phyloP scores from a whole-genome alignment of 1,140 invertebrate genomes.

The Leptinotarsa texana region DNA sequence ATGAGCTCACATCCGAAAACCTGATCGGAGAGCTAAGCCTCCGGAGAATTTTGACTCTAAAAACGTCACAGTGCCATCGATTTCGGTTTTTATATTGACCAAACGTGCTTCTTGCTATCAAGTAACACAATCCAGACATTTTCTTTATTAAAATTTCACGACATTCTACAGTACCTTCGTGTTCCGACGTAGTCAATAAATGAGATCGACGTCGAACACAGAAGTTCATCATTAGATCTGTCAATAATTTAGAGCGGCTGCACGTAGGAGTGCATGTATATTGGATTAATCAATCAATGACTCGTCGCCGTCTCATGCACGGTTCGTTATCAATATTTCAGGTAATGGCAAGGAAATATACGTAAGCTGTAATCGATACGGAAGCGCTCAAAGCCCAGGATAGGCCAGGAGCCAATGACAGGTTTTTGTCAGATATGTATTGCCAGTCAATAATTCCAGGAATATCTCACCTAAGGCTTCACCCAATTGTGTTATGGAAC shows the following conservation, averaged over 20 bases:
- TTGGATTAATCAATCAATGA: slow-evolving; percentile 8
- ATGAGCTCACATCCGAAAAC: no score
- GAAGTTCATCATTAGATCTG: slow-evolving; percentile 2
- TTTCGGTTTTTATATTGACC: no score
- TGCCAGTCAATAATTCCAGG: no score
- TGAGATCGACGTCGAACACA: not conserved
- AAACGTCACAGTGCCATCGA: no score
- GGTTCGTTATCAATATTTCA: not conserved
- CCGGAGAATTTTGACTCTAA: no score
- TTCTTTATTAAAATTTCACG: not conserved
- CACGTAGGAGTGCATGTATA: not conserved
- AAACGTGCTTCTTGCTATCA: no score
- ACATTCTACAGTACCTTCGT: not conserved
- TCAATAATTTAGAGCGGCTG: not conserved
- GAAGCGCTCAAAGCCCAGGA: not conserved
- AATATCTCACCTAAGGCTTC: no score
- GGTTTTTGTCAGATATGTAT: no score
- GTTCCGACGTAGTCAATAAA: not conserved
- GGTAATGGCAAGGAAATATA: slow-evolving; percentile 2
- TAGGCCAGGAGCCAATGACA: no score
- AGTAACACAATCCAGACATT: not conserved
- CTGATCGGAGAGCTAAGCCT: no score
- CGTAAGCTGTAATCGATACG: not conserved
- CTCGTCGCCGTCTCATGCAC: not conserved
- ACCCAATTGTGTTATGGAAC: no score